Conservation (phyloP, 2,113 vertebrate genomes). For the Fulica atra region DNA sequence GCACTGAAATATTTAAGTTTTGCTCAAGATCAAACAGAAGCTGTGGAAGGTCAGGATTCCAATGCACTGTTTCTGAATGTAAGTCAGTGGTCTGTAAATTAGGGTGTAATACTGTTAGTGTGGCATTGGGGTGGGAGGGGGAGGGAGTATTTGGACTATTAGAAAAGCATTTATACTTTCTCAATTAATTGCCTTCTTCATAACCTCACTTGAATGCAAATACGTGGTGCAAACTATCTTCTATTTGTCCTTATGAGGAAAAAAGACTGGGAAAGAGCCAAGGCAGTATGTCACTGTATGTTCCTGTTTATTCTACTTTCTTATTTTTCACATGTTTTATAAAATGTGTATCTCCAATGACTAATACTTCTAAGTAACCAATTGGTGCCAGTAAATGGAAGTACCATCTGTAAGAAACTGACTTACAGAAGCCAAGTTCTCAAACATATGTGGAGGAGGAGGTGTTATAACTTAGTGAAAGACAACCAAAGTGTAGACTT, state of each 20-base stretch:
- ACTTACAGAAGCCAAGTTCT: conserved; percentile 51
- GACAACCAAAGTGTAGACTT: conserved; percentile 42
- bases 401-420: conserved; percentile 54
- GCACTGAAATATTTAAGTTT: not conserved
- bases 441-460: conserved; percentile 62
- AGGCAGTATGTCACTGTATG: conserved; percentile 36
- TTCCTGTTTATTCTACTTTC: conserved; percentile 63
- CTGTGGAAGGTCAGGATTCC: not conserved
- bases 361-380: conserved; percentile 56
- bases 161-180: not conserved
- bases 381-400: conserved; percentile 60
- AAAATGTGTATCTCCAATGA: conserved; percentile 57
- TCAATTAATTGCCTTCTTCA: not conserved
- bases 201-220: conserved; percentile 2
- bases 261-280: conserved; percentile 4
- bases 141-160: not conserved
- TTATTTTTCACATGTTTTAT: conserved; percentile 60
- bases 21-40: not conserved
- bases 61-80: not conserved
- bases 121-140: not conserved
- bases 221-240: not conserved
- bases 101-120: not conserved
- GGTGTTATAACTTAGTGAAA: conserved; percentile 62
- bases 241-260: conserved; percentile 2
- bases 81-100: not conserved